These are phyloP conservation scores for Leptopilina myrica DNA, from an alignment of 2,888 invertebrate genomes.

Conservation along the genomic window DNA sequence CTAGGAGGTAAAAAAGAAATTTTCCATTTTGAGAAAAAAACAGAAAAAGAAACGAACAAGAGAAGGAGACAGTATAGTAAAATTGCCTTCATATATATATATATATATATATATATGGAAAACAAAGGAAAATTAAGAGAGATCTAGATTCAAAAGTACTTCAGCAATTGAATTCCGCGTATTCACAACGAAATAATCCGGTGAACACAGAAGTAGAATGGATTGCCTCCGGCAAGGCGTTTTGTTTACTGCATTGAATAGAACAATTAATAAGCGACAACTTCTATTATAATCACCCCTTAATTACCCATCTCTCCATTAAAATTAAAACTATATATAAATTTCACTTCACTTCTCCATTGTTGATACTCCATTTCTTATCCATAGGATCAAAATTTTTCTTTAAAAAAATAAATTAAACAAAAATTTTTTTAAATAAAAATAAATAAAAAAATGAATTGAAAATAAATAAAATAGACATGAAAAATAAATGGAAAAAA, in stretches of 20 bases:
- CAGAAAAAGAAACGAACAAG: not conserved
- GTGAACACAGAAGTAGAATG: conserved; percentile 23
- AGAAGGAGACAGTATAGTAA: not conserved
- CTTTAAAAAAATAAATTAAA: not conserved
- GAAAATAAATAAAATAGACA: too few relatives aligned
- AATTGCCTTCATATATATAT: not conserved
- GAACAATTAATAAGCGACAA: conserved; percentile 24
- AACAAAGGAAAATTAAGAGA: conserved; percentile 22
- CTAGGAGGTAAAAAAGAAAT: not conserved
- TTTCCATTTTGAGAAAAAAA: not conserved
- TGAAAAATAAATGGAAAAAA: too few relatives aligned
- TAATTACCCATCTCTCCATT: not conserved
- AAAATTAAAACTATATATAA: not conserved
- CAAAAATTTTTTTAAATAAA: too few relatives aligned
- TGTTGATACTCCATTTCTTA: not conserved
- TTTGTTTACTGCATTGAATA: conserved; percentile 31
- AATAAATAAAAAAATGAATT: too few relatives aligned
- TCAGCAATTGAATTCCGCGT: conserved; percentile 1
- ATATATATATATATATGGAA: not conserved
- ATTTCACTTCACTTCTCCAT: not conserved
- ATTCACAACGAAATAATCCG: conserved; percentile 24
- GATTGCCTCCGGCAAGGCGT: conserved; percentile 15
- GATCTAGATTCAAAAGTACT: conserved; percentile 25
- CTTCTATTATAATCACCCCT: not conserved
- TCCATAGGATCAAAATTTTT: not conserved